Evolutionary conservation across 2,797 vertebrate species (phyloP).

Genomic region (Nannoperca obscura): DNA sequence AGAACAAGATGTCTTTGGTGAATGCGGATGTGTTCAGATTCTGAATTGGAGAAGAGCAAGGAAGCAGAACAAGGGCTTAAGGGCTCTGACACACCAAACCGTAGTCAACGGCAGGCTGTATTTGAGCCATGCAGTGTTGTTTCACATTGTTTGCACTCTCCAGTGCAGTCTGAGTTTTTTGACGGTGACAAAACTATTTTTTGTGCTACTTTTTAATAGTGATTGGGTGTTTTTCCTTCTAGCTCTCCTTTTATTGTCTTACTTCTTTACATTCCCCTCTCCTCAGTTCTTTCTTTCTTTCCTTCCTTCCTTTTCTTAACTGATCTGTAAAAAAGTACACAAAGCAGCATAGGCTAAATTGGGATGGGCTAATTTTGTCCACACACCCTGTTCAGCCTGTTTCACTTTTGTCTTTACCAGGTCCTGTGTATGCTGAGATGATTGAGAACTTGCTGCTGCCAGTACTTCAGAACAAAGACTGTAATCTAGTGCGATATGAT

Average conservation of each 20-base stretch:
- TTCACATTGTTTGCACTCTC: neutral
- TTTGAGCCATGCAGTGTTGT: neutral
- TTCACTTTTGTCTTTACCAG: constrained; percentile 74
- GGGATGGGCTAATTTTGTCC: neutral
- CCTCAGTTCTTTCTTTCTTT: neutral
- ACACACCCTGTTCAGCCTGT: neutral
- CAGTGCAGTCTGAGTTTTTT: neutral
- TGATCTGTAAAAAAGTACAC: neutral
- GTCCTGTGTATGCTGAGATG: constrained; percentile 98
- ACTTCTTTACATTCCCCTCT: neutral
- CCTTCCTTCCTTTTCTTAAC: neutral
- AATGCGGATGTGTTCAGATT: neutral
- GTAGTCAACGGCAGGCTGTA: neutral
- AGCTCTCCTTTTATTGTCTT: neutral
- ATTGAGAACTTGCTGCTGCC: constrained; percentile 97
- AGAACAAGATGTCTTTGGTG: constrained; percentile 8
- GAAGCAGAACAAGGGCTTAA: constrained; percentile 10
- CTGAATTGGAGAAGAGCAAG: neutral
- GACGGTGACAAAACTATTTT: neutral
- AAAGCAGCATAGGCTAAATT: neutral
- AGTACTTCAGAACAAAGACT: constrained; percentile 96
- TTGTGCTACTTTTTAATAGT: neutral
- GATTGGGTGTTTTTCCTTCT: neutral
- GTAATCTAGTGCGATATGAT: constrained; percentile 96
- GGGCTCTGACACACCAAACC: neutral